phyloP scores from a whole-genome alignment of 2,113 vertebrate species.

The Silurus glanis region DNA sequence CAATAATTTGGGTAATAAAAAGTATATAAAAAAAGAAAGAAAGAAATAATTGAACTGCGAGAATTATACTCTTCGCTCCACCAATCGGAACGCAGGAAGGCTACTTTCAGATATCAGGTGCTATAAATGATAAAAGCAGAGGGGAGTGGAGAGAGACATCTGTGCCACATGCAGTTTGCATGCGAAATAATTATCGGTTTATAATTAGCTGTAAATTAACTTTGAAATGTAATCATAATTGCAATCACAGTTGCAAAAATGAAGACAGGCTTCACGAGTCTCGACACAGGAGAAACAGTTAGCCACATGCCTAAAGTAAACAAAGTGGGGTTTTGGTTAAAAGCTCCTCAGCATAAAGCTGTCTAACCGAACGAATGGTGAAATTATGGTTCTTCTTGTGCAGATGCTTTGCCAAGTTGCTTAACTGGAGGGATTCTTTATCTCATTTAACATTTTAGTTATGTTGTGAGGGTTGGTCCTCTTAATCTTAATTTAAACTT shows the following conservation, averaged over 20 bases:
- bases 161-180: background rate
- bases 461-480: background rate
- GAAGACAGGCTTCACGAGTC: background rate
- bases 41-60: background rate
- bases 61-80: background rate
- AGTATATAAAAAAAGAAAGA: background rate
- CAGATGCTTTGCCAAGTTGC: background rate
- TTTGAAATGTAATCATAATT: background rate
- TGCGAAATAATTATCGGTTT: background rate
- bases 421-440: background rate
- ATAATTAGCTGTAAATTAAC: background rate
- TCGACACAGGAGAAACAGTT: background rate
- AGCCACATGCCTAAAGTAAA: background rate
- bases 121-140: background rate
- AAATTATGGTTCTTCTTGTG: background rate
- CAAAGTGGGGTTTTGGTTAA: background rate
- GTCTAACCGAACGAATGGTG: background rate
- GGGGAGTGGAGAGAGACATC: background rate
- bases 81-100: too few relatives aligned
- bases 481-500: background rate
- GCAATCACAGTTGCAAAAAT: background rate
- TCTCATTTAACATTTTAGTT: background rate
- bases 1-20: background rate
- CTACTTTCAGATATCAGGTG: background rate
- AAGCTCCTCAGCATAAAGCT: background rate